Evolutionary conservation across 2,888 invertebrate species (phyloP).

Genomic region (Cheilosia pagana): DNA sequence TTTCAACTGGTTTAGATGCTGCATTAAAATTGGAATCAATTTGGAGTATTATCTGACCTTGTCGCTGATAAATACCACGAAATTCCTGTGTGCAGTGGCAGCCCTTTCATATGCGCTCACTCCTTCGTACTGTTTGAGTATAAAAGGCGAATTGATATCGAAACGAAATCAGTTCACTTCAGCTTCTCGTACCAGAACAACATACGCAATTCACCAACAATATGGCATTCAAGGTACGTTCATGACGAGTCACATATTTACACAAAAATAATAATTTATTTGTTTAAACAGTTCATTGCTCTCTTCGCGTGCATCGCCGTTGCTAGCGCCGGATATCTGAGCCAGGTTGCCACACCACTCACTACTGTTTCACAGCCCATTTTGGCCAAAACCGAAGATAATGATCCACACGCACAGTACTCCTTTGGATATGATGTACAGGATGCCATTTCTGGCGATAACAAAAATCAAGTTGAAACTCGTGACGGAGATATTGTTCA

Average conservation of each 20-base stretch:
- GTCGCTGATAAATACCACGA: constrained; percentile 26
- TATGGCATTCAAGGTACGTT: constrained; percentile 38
- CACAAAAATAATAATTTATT: not conserved
- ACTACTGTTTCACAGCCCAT: constrained; percentile 78
- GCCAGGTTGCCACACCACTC: not conserved
- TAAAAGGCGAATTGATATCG: constrained; percentile 56
- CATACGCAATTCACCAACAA: constrained; percentile 30
- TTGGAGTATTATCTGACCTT: constrained; percentile 70
- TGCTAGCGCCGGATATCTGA: constrained; percentile 80
- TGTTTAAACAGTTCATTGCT: constrained; percentile 14
- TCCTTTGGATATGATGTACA: constrained; percentile 83
- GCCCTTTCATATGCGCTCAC: constrained; percentile 8
- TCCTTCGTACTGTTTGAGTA: constrained; percentile 34
- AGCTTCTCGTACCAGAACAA: constrained; percentile 59
- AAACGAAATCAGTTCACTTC: constrained; percentile 67
- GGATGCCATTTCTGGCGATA: constrained; percentile 83
- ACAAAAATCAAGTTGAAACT: constrained; percentile 82
- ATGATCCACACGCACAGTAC: constrained; percentile 83
- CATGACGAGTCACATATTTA: not conserved
- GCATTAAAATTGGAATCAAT: constrained; percentile 52
- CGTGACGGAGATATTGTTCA: constrained; percentile 83
- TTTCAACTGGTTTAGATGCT: constrained; percentile 61
- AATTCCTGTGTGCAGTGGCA: constrained; percentile 29
- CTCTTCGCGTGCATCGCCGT: constrained; percentile 79
- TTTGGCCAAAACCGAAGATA: constrained; percentile 78